Conservation (phyloP, 2,113 vertebrate species). For the Sorex fumeus region DNA sequence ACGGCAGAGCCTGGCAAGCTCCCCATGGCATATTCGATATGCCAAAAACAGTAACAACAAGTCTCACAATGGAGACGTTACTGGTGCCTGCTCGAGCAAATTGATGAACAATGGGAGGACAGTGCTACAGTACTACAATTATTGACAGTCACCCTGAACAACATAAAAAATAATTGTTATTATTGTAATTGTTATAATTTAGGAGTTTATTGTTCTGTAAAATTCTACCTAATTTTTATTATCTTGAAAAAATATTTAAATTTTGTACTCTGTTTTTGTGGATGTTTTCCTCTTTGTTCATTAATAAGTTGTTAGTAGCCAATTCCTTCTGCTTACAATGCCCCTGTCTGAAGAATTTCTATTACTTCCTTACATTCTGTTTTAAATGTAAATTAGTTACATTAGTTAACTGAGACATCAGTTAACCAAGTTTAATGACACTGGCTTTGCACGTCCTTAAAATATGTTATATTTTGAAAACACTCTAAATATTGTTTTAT, state of each 20-base stretch:
- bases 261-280: not conserved
- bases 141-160: not conserved
- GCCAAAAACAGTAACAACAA: no score
- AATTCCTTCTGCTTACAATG: not conserved
- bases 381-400: not conserved
- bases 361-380: not conserved
- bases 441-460: not conserved
- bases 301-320: not conserved
- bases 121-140: no score
- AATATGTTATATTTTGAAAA: not conserved
- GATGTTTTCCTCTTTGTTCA: not conserved
- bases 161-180: not conserved
- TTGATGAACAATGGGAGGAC: no score
- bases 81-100: no score
- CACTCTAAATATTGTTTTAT: not conserved
- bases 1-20: no score
- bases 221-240: conserved; percentile 30
- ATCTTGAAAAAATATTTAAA: no score
- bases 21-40: no score
- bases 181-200: not conserved
- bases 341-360: not conserved
- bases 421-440: not conserved
- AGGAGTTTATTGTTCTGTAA: not conserved
- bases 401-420: not conserved
- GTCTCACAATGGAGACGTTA: no score